Evolutionary conservation across 2,888 invertebrate species (phyloP).

Genomic region (Agrotis exclamationis): DNA sequence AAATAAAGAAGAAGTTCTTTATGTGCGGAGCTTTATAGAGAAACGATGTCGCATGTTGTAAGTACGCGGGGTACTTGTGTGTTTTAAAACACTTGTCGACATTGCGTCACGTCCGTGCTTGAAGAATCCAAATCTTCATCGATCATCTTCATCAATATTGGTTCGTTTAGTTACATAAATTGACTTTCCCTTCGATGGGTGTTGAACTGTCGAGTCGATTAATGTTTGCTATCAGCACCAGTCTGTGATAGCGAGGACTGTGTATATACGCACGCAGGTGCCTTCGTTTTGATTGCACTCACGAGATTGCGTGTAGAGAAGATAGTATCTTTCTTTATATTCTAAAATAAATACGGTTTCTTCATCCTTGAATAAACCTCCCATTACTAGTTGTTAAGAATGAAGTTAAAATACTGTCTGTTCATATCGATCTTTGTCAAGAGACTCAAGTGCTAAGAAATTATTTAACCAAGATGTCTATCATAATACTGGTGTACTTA

Average conservation of each 20-base stretch:
- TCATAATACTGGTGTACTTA: slow-evolving; percentile 34
- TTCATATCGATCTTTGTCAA: slow-evolving; percentile 16
- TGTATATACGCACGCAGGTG: slow-evolving; percentile 26
- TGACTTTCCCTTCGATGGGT: slow-evolving; percentile 79
- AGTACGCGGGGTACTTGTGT: slow-evolving; percentile 67
- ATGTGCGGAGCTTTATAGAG: slow-evolving; percentile 65
- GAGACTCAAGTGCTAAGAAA: slow-evolving; percentile 25
- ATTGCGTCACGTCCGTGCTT: slow-evolving; percentile 76
- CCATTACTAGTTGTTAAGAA: neutral
- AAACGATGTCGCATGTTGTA: slow-evolving; percentile 76
- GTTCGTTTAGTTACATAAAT: slow-evolving; percentile 85
- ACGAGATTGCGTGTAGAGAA: slow-evolving; percentile 25
- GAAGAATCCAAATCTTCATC: slow-evolving; percentile 74
- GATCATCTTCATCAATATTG: slow-evolving; percentile 84
- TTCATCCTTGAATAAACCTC: neutral
- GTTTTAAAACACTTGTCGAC: slow-evolving; percentile 65
- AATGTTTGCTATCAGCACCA: slow-evolving; percentile 54
- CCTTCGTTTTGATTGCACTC: slow-evolving; percentile 42
- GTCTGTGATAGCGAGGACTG: slow-evolving; percentile 37
- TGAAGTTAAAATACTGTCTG: slow-evolving; percentile 9
- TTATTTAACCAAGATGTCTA: slow-evolving; percentile 27
- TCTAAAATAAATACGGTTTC: neutral
- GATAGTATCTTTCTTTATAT: slow-evolving; percentile 3
- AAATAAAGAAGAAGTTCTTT: slow-evolving; percentile 83
- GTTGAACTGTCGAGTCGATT: slow-evolving; percentile 43